Evolutionary conservation across 2,113 vertebrate species (phyloP).

Genomic region (Chaenogobius annularis): DNA sequence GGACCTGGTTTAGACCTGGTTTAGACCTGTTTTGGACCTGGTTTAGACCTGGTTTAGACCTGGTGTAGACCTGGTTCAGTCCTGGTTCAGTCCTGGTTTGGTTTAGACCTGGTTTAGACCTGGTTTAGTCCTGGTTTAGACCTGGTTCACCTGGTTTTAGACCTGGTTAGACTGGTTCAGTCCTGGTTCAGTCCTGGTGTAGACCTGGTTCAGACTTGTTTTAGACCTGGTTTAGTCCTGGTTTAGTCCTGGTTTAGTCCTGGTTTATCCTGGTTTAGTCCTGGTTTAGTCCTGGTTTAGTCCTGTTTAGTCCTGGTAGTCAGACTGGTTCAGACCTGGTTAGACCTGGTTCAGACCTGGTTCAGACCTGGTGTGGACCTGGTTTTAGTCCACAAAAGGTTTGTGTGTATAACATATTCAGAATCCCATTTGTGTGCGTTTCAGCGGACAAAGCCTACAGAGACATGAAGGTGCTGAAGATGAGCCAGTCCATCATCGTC

Average conservation of each 20-base stretch:
- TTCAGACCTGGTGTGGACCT: background rate
- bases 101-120: no score
- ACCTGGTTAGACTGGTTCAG: background rate
- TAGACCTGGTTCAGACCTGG: background rate
- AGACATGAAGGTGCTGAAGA: constrained; percentile 97
- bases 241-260: background rate
- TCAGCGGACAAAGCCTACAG: constrained; percentile 96
- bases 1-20: background rate
- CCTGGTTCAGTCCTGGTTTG: background rate
- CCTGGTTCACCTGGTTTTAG: background rate
- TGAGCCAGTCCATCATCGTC: constrained; percentile 98
- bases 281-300: no score
- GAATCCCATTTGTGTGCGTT: background rate
- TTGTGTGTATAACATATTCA: no score
- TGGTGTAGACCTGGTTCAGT: background rate
- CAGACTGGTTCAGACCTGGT: background rate
- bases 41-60: background rate
- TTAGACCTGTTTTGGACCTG: background rate
- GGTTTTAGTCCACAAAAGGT: no score
- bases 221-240: background rate
- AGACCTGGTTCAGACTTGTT: background rate
- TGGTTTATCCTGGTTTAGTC: no score
- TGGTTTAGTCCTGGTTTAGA: background rate
- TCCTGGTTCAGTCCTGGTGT: no score
- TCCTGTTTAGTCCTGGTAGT: no score